A percentile compares a stretch with the other conserved stretches of the same genome.
Conservation (phyloP, 2,888 invertebrate species). For the Leptinotarsa peninsularis region DNA sequence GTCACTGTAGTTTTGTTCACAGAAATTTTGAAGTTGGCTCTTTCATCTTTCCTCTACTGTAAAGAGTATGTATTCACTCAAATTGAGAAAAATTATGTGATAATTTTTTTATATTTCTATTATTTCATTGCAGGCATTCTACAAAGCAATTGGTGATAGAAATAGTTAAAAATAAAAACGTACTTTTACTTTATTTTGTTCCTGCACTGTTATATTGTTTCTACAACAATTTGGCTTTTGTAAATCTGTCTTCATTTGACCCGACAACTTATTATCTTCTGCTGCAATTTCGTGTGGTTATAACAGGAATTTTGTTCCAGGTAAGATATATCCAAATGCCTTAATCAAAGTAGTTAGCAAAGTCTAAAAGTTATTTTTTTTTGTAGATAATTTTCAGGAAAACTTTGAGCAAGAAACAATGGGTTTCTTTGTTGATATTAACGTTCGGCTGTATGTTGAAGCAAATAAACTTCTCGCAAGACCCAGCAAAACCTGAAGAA, state of each 20-base stretch:
- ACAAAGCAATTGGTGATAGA: constrained; percentile 70
- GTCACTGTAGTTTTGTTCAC: constrained; percentile 89
- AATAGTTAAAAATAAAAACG: constrained; percentile 71
- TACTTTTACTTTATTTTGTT: constrained; percentile 86
- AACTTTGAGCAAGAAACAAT: constrained; percentile 82
- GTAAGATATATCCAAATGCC: constrained; percentile 66
- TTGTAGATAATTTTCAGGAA: constrained; percentile 88
- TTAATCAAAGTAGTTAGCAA: neutral
- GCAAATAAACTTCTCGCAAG: constrained; percentile 73
- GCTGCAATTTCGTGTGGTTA: constrained; percentile 90
- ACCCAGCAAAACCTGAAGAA: constrained; percentile 48
- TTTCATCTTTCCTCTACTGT: constrained; percentile 79
- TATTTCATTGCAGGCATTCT: constrained; percentile 68
- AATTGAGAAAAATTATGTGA: neutral
- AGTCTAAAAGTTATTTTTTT: constrained; percentile 16
- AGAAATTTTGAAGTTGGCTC: constrained; percentile 85
- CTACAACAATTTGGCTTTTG: constrained; percentile 93
- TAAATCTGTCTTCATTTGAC: constrained; percentile 91
- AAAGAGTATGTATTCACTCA: constrained; percentile 70
- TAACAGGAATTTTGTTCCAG: constrained; percentile 93
- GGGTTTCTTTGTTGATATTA: constrained; percentile 88
- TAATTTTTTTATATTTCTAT: constrained; percentile 22
- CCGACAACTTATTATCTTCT: constrained; percentile 94
- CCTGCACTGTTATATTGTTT: constrained; percentile 92
- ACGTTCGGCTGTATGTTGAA: constrained; percentile 93